Evolutionary conservation across 2,113 vertebrate genomes (phyloP).

Genomic region (Oophaga pumilio): DNA sequence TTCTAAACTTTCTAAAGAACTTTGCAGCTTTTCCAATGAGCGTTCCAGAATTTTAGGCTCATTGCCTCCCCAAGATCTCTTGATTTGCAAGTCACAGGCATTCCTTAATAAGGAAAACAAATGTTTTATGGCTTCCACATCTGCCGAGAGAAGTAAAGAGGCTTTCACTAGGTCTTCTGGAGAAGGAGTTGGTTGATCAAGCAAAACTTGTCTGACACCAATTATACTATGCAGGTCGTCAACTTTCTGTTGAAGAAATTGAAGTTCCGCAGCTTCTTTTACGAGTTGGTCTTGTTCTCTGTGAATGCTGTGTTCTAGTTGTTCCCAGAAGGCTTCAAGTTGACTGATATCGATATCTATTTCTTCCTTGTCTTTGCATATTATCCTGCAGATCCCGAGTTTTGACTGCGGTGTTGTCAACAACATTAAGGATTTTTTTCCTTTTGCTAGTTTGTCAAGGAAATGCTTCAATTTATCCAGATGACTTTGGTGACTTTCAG

Average conservation of each 20-base stretch:
- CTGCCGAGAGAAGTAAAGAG: slow-evolving; percentile 69
- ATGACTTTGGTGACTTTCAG: slow-evolving; percentile 72
- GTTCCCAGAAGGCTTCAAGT: slow-evolving; percentile 76
- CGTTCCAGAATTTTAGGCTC: slow-evolving; percentile 74
- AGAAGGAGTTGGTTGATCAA: slow-evolving; percentile 58
- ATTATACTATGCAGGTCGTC: slow-evolving; percentile 70
- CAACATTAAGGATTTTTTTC: slow-evolving; percentile 71
- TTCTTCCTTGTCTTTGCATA: slow-evolving; percentile 70
- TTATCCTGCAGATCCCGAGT: slow-evolving; percentile 70
- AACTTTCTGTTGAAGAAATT: slow-evolving; percentile 68
- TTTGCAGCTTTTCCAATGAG: slow-evolving; percentile 71
- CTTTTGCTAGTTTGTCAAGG: slow-evolving; percentile 73
- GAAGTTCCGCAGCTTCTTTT: slow-evolving; percentile 66
- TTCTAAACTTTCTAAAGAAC: slow-evolving; percentile 67
- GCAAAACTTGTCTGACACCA: slow-evolving; percentile 66
- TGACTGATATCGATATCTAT: slow-evolving; percentile 70
- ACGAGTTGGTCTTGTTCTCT: slow-evolving; percentile 70
- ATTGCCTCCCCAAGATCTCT: slow-evolving; percentile 73
- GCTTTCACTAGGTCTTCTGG: slow-evolving; percentile 63
- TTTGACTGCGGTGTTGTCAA: slow-evolving; percentile 69
- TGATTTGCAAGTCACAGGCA: slow-evolving; percentile 70
- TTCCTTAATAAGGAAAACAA: slow-evolving; percentile 71
- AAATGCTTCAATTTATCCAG: slow-evolving; percentile 73
- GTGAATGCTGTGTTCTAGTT: slow-evolving; percentile 71
- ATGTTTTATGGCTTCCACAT: slow-evolving; percentile 73